A percentile compares a stretch with the other conserved stretches of the same genome.
These are phyloP conservation scores for Palythoa heliodiscus DNA, from an alignment of 92 coral and sea anemone genomes.

Conservation along the genomic window DNA sequence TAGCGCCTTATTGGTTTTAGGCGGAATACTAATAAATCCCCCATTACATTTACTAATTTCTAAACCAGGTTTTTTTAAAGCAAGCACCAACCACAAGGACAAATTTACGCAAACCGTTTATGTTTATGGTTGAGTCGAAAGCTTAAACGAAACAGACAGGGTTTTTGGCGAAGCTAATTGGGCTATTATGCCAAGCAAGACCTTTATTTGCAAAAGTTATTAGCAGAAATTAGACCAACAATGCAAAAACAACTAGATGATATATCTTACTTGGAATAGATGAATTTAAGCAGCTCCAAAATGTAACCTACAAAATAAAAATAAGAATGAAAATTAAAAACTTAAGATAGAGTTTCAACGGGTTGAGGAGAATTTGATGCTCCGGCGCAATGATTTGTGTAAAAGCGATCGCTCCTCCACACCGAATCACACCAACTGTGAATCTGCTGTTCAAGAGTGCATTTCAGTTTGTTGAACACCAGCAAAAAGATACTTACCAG, in stretches of 20 bases:
- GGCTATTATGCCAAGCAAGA: slow-evolving; percentile 97
- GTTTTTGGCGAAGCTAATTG: slow-evolving; percentile 86
- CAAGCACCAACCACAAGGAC: slow-evolving; percentile 27
- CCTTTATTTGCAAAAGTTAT: slow-evolving; percentile 99
- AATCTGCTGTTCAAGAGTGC: slow-evolving; percentile 34
- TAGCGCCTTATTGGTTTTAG: background rate
- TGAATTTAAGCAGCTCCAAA: slow-evolving; percentile 87
- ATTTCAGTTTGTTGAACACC: slow-evolving; percentile 39
- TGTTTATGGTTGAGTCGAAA: slow-evolving; percentile 42
- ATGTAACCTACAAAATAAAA: slow-evolving; percentile 69
- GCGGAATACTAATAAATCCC: background rate
- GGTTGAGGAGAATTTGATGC: slow-evolving; percentile 26
- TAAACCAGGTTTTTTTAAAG: slow-evolving; percentile 7
- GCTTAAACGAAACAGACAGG: slow-evolving; percentile 61
- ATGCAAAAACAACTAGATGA: slow-evolving; percentile 64
- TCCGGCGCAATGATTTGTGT: background rate
- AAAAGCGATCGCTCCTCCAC: slow-evolving; percentile 11
- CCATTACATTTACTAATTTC: background rate
- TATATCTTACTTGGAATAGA: slow-evolving; percentile 78
- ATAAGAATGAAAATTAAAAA: slow-evolving; percentile 37
- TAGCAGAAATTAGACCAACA: slow-evolving; percentile 94
- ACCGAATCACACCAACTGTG: slow-evolving; percentile 9
- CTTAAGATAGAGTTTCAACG: slow-evolving; percentile 26
- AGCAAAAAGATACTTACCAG: slow-evolving; percentile 75
- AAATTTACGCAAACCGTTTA: background rate